Evolutionary conservation across 92 coral and sea anemone genomes (phyloP), one percentile per base, ranked within the genome.

Genomic region (Porites lobata): DNA sequence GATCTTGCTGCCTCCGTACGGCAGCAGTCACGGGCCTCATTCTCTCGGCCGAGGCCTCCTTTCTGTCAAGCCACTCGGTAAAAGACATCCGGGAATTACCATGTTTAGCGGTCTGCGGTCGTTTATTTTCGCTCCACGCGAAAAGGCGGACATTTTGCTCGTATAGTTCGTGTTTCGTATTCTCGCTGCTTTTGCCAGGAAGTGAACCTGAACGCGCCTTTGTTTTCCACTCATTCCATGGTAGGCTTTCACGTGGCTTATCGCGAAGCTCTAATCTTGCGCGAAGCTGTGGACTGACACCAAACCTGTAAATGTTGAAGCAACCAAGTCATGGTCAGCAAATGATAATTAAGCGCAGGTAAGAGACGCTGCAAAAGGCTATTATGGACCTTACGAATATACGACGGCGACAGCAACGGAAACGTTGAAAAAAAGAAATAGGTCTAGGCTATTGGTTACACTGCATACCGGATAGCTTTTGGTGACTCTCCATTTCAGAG

Each of bases 181-280:
- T 63, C 64, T 84, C 80, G 1, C 74, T 70, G 63, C 80, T 63
- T 2, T 50, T 52, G 3, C 77, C 87, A 2, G 72, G 80, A 12
- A 73, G 53, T 24, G 80, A 84, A 59, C 72, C 64, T 4, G 87
- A 84, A 17, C 87, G 80, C 12, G 21, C 74, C 17, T 15, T 75
- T 50, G 69, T 64, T 57, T 29, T 85, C 89, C 89, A 85, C 29
- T 76, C 89, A 29, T 85, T 85, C 89, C 89, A 77, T 4, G 84
- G 89, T 52, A 85, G 61, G 38, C 47, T 77, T 52, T 85, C 89
- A 77, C 89, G 89, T n/a, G 84, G 82, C 69, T 24, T 72, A 29
- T 54, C 87, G 47, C 87, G 81, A 17, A 84, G 51, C 17, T 50
- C 17, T 47, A 73, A 50, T 64, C 87, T 84, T 6, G 87, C 81